phyloP scores from a whole-genome alignment of 64 coral and sea anemone genomes.

The Montipora sp. region DNA sequence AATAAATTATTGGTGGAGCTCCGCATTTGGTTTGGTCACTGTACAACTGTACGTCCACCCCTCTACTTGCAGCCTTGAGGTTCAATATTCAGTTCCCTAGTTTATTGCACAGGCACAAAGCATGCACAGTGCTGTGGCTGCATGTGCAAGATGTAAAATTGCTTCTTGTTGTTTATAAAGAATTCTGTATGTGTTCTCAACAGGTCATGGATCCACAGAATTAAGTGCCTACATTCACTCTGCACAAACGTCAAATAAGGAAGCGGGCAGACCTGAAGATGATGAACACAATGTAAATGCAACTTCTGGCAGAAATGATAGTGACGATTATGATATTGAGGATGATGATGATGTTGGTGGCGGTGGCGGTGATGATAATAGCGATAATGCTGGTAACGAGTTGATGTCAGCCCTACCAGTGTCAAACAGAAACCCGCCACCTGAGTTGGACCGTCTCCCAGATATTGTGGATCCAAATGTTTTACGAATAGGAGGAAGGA shows the following conservation, averaged over 20 bases:
- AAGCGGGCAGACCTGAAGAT: not conserved
- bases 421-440: conserved; percentile 24
- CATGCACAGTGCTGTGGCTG: too few relatives aligned
- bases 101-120: too few relatives aligned
- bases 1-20: too few relatives aligned
- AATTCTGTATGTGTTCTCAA: too few relatives aligned
- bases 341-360: not conserved
- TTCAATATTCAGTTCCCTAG: too few relatives aligned
- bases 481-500: conserved; percentile 9
- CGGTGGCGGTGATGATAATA: not conserved
- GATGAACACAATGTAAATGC: not conserved
- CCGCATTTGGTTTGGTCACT: too few relatives aligned
- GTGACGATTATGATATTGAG: not conserved
- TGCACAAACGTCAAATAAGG: not conserved
- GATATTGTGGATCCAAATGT: conserved; percentile 43
- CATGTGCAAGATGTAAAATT: too few relatives aligned
- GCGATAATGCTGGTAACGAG: conserved; percentile 29
- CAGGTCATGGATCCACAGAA: not conserved
- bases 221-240: not conserved
- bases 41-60: too few relatives aligned
- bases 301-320: not conserved
- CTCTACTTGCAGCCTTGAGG: too few relatives aligned
- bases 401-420: not conserved
- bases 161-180: too few relatives aligned
- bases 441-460: conserved; percentile 28